These are phyloP conservation scores for Murina feae DNA, from an alignment of 2,113 vertebrate species.

Conservation along the genomic window DNA sequence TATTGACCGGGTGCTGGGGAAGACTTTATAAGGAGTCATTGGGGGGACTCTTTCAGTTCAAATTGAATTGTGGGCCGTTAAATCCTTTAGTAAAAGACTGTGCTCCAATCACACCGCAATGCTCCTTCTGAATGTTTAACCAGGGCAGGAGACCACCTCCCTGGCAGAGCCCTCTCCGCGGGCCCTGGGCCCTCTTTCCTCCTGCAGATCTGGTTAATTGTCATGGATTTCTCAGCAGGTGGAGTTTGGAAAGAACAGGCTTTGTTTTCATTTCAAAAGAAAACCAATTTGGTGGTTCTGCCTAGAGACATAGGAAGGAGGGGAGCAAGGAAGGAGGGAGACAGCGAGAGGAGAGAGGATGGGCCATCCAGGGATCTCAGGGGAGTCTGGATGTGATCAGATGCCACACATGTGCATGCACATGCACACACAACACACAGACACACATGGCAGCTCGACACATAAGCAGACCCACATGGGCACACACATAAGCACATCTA, in stretches of 20 bases:
- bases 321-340: background rate
- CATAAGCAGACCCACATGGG: background rate
- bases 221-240: slow-evolving; percentile 75
- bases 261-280: slow-evolving; percentile 68
- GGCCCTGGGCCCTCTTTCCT: background rate
- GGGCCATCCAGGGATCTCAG: background rate
- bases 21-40: slow-evolving; percentile 83
- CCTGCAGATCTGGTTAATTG: slow-evolving; percentile 68
- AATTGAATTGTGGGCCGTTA: slow-evolving; percentile 83
- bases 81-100: slow-evolving; percentile 80
- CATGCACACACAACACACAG: background rate
- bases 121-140: slow-evolving; percentile 79
- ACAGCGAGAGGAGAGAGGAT: background rate
- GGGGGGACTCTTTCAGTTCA: slow-evolving; percentile 79
- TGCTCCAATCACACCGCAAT: slow-evolving; percentile 67
- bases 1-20: slow-evolving; percentile 81
- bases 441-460: background rate
- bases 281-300: slow-evolving; percentile 36
- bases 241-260: slow-evolving; percentile 51
- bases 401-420: background rate
- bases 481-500: background rate
- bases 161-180: slow-evolving; percentile 51
- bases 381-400: background rate
- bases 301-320: background rate
- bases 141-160: slow-evolving; percentile 46